These are phyloP conservation scores for Parasteatoda lunata DNA, from an alignment of 2,888 invertebrate genomes.

Conservation along the genomic window DNA sequence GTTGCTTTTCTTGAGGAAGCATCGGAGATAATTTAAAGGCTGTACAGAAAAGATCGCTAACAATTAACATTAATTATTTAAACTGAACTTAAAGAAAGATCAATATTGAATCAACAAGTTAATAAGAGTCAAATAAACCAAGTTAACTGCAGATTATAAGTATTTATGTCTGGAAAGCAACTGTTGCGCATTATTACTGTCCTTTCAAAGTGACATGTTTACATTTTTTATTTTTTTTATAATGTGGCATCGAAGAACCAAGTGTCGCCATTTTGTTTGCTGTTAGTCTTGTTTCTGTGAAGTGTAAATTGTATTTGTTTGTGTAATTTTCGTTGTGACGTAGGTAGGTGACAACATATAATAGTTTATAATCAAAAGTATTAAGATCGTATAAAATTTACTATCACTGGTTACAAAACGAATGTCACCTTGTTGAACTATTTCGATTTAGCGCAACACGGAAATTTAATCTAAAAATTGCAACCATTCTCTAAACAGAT, in stretches of 20 bases:
- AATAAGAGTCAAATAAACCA: background rate
- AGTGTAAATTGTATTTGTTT: conserved; percentile 68
- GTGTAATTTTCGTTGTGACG: conserved; percentile 68
- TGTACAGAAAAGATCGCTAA: no score
- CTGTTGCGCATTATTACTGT: conserved; percentile 60
- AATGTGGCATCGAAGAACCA: conserved; percentile 65
- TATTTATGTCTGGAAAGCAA: conserved; percentile 32
- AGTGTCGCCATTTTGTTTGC: conserved; percentile 65
- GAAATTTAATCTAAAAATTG: conserved; percentile 61
- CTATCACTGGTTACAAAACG: background rate
- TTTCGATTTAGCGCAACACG: conserved; percentile 54
- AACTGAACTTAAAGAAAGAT: background rate
- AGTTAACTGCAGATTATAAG: background rate
- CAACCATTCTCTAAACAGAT: conserved; percentile 58
- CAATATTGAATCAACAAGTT: conserved; percentile 2
- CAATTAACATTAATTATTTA: no score
- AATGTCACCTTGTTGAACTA: conserved; percentile 46
- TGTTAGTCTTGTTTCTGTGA: conserved; percentile 66
- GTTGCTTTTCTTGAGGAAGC: no score
- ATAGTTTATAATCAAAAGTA: background rate
- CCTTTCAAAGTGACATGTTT: conserved; percentile 65
- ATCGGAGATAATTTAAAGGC: no score
- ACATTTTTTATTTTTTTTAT: conserved; percentile 63
- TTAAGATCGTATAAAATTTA: background rate
- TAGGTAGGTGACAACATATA: conserved; percentile 52